phyloP scores from a whole-genome alignment of 2,797 vertebrate species.

The Sylvia borin region DNA sequence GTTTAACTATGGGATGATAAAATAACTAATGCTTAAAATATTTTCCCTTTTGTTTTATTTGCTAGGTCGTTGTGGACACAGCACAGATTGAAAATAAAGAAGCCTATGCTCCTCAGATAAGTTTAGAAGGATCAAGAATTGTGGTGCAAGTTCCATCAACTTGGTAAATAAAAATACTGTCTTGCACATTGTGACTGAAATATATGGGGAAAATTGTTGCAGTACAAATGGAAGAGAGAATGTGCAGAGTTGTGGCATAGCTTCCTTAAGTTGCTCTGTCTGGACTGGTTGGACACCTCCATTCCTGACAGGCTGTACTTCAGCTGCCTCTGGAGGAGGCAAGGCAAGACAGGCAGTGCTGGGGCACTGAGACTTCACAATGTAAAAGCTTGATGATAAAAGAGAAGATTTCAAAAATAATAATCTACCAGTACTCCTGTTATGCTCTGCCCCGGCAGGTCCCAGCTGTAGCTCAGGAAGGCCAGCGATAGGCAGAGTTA shows the following conservation, averaged over 20 bases:
- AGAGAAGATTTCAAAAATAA: neutral
- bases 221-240: neutral
- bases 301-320: neutral
- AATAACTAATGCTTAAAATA: neutral
- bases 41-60: neutral
- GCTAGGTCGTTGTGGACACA: conserved; percentile 96
- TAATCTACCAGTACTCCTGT: neutral
- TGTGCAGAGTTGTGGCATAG: fast-evolving
- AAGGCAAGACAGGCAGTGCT: neutral
- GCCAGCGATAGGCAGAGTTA: neutral
- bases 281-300: neutral
- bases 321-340: neutral
- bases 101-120: conserved; percentile 96
- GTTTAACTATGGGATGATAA: neutral
- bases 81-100: conserved; percentile 99
- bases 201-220: neutral
- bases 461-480: neutral
- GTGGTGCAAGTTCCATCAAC: conserved; percentile 98
- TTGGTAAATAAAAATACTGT: conserved; percentile 82
- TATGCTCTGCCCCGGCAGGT: neutral
- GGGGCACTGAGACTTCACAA: neutral
- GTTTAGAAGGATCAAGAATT: conserved; percentile 92
- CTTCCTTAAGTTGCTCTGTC: neutral
- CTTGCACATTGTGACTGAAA: neutral
- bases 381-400: neutral